Conservation (phyloP, 2,888 invertebrate genomes). For the Eupithecia dodoneata region DNA sequence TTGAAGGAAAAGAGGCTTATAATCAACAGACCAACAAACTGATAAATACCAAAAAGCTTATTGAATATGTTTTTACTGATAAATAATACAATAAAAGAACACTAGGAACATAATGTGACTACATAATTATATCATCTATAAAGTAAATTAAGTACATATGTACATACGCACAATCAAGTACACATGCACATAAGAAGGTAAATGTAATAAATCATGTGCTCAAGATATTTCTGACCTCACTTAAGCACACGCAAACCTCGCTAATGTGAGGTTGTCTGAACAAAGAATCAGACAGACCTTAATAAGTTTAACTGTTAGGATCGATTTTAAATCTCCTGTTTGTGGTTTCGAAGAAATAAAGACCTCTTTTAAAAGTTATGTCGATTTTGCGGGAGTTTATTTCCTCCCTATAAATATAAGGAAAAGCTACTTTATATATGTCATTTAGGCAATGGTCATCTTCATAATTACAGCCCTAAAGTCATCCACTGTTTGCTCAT, state of each 20-base stretch:
- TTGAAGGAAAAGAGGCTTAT: no score
- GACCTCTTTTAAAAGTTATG: background rate
- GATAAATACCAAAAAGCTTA: no score
- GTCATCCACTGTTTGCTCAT: no score
- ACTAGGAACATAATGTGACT: no score
- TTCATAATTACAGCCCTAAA: background rate
- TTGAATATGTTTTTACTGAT: no score
- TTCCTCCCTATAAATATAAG: no score
- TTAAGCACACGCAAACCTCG: slow-evolving; percentile 15
- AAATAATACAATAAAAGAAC: no score
- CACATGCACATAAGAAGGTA: background rate
- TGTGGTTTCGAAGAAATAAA: background rate
- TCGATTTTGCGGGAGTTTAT: background rate
- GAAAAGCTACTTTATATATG: background rate
- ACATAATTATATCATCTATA: no score
- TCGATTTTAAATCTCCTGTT: background rate
- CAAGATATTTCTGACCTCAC: slow-evolving; percentile 8
- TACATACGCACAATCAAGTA: no score
- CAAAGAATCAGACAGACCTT: background rate
- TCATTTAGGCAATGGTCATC: background rate
- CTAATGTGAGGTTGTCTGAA: slow-evolving; percentile 11
- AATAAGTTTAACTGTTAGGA: background rate
- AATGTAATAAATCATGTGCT: background rate
- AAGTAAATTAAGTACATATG: no score
- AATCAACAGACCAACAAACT: no score